Evolutionary conservation across 2,113 vertebrate genomes (phyloP), one percentile per base, ranked within the genome.

Genomic region (human (Homo sapiens)): DNA sequence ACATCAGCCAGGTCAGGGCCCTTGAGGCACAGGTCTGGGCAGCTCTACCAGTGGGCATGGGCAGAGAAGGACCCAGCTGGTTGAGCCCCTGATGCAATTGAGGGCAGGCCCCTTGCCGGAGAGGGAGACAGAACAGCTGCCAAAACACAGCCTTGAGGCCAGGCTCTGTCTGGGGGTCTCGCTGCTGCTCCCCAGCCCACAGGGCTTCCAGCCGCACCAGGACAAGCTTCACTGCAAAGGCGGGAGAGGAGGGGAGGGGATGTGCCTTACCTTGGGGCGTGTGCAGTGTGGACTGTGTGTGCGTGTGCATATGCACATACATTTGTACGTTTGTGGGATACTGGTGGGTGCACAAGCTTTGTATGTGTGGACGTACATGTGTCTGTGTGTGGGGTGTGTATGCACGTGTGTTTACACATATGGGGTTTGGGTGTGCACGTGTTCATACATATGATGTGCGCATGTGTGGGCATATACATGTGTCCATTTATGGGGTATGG

Each of bases 41-140:
- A 89, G 91, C 18, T 5, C 40, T 22, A 43, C 14, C 40, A 12
- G 18, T 25, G 52, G 68, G 73, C 40, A 55, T 2, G 0, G 0
- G 10, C 9, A 32, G 30, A 11, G 18, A 61, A n/a, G 25, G 35
- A 5, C 4, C 52, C n/a, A 38, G 68, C 50, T 17, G 9, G 59
- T 70, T 17, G 72, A 84, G 35, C 32, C 78, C 20, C 90, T 57
- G 66, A 52, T 6, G 70, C 25, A 18, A 43, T 27, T 59, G 40
- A 6, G 12, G 59, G n/a, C 79, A 80, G 68, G 43, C 16, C 20
- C 16, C 2, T 5, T 3, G 4, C 8, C 3, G 0, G 0, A 30
- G 27, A 82, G 23, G 59, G 48, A 23, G 76, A 45, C 27, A 90
- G 57, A 80, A 38, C 17, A 17, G 48, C 0, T 4, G 11, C 57